Evolutionary conservation across 2,797 vertebrate species (phyloP).

Genomic region (Euphonia xanthogaster): DNA sequence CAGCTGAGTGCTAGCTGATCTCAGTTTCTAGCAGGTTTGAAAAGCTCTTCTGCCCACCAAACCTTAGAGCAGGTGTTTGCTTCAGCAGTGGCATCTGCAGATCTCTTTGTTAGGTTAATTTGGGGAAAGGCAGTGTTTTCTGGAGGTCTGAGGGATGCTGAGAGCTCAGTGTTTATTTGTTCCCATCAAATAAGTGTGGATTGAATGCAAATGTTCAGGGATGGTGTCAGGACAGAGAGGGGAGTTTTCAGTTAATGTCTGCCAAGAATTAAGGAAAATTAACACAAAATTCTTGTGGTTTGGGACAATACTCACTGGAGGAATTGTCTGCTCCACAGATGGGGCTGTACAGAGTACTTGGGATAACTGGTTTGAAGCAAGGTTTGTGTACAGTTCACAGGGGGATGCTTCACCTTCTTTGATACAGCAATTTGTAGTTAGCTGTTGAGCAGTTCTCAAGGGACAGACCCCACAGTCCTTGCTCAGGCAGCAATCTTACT

Average conservation of each 20-base stretch:
- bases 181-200: neutral
- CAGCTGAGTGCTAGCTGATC: neutral
- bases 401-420: neutral
- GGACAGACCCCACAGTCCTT: neutral
- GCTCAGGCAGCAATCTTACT: neutral
- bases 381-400: fast-evolving
- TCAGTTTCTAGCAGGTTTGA: neutral
- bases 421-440: neutral
- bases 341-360: neutral
- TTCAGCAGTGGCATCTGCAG: neutral
- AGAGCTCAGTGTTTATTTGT: neutral
- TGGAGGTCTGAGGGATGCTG: neutral
- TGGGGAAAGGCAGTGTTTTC: neutral
- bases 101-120: neutral
- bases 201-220: neutral
- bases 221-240: neutral
- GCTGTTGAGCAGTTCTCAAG: neutral
- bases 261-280: slow-evolving; percentile 28
- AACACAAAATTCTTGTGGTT: neutral
- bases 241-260: neutral
- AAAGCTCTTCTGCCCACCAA: neutral
- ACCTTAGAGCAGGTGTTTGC: neutral
- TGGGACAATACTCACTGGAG: neutral
- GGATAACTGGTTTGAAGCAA: neutral
- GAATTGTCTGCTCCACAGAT: neutral